Percentiles rank a stretch among this genome's conserved stretches.
These are phyloP conservation scores for Drosophila nr. perissopoda DNA, from an alignment of 2,888 invertebrate species.

Conservation along the genomic window DNA sequence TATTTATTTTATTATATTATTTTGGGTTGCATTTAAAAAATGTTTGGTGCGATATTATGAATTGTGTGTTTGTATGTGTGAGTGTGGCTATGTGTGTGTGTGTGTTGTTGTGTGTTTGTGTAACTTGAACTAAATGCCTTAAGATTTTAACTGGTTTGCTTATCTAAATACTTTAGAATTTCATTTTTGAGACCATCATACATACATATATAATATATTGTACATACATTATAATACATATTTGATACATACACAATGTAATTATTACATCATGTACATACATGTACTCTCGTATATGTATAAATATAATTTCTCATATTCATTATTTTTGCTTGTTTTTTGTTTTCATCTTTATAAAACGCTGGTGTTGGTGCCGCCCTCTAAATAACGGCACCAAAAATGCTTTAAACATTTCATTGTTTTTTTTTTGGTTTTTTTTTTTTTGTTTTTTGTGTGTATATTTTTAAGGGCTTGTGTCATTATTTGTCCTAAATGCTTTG, in stretches of 20 bases:
- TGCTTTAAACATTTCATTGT: slow-evolving; percentile 76
- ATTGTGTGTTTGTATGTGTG: slow-evolving; percentile 27
- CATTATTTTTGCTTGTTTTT: slow-evolving; percentile 11
- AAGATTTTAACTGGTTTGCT: slow-evolving; percentile 61
- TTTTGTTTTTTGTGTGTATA: slow-evolving; percentile 33
- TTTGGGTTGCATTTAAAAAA: slow-evolving; percentile 58
- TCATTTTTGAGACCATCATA: slow-evolving; percentile 74
- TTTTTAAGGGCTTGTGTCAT: slow-evolving; percentile 56
- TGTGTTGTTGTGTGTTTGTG: slow-evolving; percentile 22
- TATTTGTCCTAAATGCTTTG: slow-evolving; percentile 77
- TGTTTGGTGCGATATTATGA: slow-evolving; percentile 42
- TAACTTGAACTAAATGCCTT: slow-evolving; percentile 66
- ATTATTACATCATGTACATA: slow-evolving; percentile 71
- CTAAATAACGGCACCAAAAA: slow-evolving; percentile 73
- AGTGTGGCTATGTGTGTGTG: slow-evolving; percentile 1
- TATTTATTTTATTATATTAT: slow-evolving; percentile 32
- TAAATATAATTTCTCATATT: slow-evolving; percentile 39
- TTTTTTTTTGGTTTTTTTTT: slow-evolving; percentile 41
- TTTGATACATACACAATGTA: slow-evolving; percentile 61
- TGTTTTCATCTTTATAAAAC: slow-evolving; percentile 64
- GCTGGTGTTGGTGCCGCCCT: slow-evolving; percentile 71
- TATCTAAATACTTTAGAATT: slow-evolving; percentile 82
- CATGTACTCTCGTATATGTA: slow-evolving; percentile 46
- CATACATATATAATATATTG: slow-evolving; percentile 69
- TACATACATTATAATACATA: slow-evolving; percentile 70